Evolutionary conservation across 2,797 vertebrate genomes (phyloP), one percentile per base, ranked within the genome.

Genomic region (Phaenicophaeus curvirostris): DNA sequence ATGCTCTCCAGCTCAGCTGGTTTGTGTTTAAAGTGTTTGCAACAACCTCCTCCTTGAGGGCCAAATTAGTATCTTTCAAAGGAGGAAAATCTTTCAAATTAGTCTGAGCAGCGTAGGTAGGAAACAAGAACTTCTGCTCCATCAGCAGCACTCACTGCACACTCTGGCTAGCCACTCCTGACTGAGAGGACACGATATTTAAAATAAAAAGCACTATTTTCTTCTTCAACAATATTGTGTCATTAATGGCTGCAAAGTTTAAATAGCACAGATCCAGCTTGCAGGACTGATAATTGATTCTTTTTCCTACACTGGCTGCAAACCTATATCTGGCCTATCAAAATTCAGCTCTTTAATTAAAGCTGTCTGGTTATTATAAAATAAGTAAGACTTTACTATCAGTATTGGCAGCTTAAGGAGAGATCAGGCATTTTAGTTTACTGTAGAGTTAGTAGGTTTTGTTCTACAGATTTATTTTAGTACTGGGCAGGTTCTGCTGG

Each of bases 71-170:
- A 62, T 53, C 66, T 81, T 86, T 58, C 69, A 84, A 72, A 90
- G 85, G 42, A 90, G 83, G 79, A 84, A n/a, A n/a, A n/a, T n/a
- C n/a, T 81, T 84, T 67, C 90, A 67, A 83, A 90, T 72, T 35
- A 90, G 63, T 28, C 46, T 66, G 62, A 93, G 75, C 54, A 71
- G 24, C 31, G 48, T 76, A 89, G 82, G 82, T 61, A 93, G 77
- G 53, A 84, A 92, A 85, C 23, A 63, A 42, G 48, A 83, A 78
- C 80, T 89, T 33, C 35, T 87, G 75, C 78, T 80, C 67, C 3
- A 2, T 61, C 44, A 41, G 61, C 27, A 51, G 48, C 0, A 2
- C 35, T 73, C 3, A 0, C 54, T 79, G 48, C 79, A 66, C 0
- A 1, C 30, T 85, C 53, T 28, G 33, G 48, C n/a, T 78, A 63